These are phyloP conservation scores for Hyposmocoma kahamanoa DNA, from an alignment of 1,140 invertebrate species.

Conservation along the genomic window DNA sequence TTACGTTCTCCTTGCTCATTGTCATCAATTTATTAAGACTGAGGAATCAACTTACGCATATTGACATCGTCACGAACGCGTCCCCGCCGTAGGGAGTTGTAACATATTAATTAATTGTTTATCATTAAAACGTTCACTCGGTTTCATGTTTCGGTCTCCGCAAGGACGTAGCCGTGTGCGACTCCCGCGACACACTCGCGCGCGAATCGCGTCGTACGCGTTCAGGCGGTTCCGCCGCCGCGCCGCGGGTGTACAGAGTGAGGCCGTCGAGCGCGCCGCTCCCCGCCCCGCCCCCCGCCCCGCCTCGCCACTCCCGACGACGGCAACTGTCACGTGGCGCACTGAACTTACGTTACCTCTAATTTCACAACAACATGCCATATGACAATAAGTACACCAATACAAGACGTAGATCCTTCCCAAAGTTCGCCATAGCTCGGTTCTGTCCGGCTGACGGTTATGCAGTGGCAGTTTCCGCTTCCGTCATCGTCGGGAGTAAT, in stretches of 20 bases:
- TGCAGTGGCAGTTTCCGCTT: too few relatives aligned
- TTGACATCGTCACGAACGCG: constrained; percentile 65
- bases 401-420: too few relatives aligned
- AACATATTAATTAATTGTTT: constrained; percentile 44
- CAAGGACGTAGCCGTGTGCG: constrained; percentile 27
- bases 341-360: too few relatives aligned
- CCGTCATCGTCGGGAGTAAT: too few relatives aligned
- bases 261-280: constrained; percentile 4
- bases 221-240: too few relatives aligned
- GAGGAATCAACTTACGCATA: constrained; percentile 70
- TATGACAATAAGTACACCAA: too few relatives aligned
- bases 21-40: constrained; percentile 73
- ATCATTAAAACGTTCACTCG: constrained; percentile 46
- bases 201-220: neutral
- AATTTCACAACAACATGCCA: too few relatives aligned
- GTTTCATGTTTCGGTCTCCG: constrained; percentile 31
- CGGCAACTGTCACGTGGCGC: too few relatives aligned
- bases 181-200: constrained; percentile 24
- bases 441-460: too few relatives aligned
- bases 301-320: too few relatives aligned
- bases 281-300: neutral
- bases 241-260: constrained; percentile 10
- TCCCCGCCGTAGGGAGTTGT: constrained; percentile 47
- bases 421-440: too few relatives aligned
- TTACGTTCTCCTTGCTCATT: constrained; percentile 69